Percentiles rank a stretch among this genome's conserved stretches.
phyloP scores from a whole-genome alignment of 1,140 invertebrate species.

The Pristionchus pacificus region DNA sequence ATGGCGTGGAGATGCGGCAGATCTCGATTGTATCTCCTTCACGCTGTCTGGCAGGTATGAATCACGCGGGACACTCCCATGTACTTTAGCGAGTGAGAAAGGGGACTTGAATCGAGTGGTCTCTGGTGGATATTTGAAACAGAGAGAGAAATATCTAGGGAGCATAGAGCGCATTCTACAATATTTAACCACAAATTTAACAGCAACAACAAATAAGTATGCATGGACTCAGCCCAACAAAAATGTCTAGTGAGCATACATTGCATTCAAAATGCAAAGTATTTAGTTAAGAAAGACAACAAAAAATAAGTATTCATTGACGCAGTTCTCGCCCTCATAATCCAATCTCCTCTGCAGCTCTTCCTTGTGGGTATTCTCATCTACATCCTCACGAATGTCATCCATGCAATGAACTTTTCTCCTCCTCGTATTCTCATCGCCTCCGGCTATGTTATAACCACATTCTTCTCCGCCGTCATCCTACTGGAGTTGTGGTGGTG shows the following conservation, averaged over 20 bases:
- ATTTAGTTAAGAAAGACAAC: no score
- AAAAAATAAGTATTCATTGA: no score
- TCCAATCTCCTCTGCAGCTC: no score
- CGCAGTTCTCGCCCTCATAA: no score
- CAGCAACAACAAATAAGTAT: no score
- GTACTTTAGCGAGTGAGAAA: background rate
- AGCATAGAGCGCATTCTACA: background rate
- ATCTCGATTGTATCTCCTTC: slow-evolving; percentile 15
- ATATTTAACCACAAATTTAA: background rate
- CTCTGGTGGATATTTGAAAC: background rate
- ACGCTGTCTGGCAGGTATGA: slow-evolving; percentile 28
- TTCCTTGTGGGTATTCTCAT: background rate
- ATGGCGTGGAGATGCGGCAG: slow-evolving; percentile 11
- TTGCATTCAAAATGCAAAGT: background rate
- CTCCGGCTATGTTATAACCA: slow-evolving; percentile 10
- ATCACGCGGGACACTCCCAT: background rate
- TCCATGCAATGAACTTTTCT: background rate
- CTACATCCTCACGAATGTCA: background rate
- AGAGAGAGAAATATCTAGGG: background rate
- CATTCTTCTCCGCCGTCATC: slow-evolving; percentile 1
- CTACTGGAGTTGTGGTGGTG: slow-evolving; percentile 27
- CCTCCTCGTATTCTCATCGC: slow-evolving; percentile 11
- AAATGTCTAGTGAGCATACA: background rate
- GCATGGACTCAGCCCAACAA: slow-evolving; percentile 18
- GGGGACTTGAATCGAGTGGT: background rate